Conservation (phyloP, 2,888 invertebrate genomes). For the Megastigmus dorsalis region DNA sequence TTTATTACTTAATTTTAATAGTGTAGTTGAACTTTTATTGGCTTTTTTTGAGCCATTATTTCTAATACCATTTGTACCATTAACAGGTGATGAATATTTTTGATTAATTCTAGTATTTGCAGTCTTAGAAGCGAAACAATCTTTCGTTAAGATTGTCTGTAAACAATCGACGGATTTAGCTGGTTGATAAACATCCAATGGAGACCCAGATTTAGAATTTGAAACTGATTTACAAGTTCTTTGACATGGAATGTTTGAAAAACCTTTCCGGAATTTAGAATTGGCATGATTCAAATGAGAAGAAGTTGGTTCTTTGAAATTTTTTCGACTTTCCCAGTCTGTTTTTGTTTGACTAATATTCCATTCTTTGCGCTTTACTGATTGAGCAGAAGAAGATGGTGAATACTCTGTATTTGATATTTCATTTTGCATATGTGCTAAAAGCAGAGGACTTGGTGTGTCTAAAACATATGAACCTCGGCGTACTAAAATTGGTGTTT, state of each 20-base stretch:
- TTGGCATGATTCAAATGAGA: conserved; percentile 57
- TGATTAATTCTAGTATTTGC: conserved; percentile 46
- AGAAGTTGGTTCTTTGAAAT: conserved; percentile 53
- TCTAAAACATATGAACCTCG: conserved; percentile 88
- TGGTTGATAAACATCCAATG: conserved; percentile 52
- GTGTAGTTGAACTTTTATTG: conserved; percentile 41
- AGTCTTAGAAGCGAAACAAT: conserved; percentile 51
- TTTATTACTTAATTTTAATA: conserved; percentile 56
- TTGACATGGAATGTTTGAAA: conserved; percentile 53
- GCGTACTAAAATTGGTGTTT: conserved; percentile 77
- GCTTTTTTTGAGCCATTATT: conserved; percentile 40
- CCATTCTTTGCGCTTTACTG: conserved; percentile 65
- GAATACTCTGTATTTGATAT: conserved; percentile 51
- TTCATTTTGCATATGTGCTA: conserved; percentile 79
- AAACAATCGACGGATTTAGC: conserved; percentile 67
- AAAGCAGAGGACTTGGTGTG: conserved; percentile 84
- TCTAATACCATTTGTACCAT: conserved; percentile 50
- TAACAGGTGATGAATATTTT: conserved; percentile 47
- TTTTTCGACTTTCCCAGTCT: conserved; percentile 64
- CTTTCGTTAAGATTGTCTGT: conserved; percentile 62
- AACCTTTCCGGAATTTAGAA: conserved; percentile 39
- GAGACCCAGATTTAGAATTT: conserved; percentile 54
- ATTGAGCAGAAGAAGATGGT: conserved; percentile 60
- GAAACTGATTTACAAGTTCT: conserved; percentile 55
- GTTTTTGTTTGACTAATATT: conserved; percentile 63